Evolutionary conservation across 2,113 vertebrate species (phyloP).

Genomic region (Phyllostomus hastatus): DNA sequence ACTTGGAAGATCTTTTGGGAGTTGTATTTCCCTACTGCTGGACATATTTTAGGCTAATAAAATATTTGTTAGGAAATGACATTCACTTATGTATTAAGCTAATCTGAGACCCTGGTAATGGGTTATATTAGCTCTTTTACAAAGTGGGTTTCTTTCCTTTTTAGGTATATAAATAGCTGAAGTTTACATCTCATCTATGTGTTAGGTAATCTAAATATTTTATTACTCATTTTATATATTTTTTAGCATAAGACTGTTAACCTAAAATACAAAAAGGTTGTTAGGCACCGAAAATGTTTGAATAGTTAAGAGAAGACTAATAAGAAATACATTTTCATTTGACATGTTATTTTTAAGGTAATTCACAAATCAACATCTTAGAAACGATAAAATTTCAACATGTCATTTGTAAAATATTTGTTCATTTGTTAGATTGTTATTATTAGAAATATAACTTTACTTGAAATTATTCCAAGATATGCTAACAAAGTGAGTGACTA

Average conservation of each 20-base stretch:
- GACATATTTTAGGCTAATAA: background rate
- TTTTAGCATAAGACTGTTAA: background rate
- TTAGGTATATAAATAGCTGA: background rate
- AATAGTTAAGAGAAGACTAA: background rate
- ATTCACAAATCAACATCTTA: background rate
- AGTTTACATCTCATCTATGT: background rate
- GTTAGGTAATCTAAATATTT: background rate
- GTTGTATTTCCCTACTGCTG: background rate
- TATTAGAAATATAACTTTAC: background rate
- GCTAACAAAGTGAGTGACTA: slow-evolving; percentile 2
- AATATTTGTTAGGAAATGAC: background rate
- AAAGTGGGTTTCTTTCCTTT: background rate
- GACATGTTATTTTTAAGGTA: background rate
- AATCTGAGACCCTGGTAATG: background rate
- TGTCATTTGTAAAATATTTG: background rate
- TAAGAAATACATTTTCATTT: slow-evolving; percentile 1
- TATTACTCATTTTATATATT: background rate
- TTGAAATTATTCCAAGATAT: slow-evolving; percentile 12
- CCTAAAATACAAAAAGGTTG: background rate
- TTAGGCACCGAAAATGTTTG: background rate
- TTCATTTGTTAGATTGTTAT: background rate
- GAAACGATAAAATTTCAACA: background rate
- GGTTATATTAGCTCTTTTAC: background rate
- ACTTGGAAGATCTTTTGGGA: background rate
- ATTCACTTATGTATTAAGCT: background rate